Evolutionary conservation across 2,888 invertebrate genomes (phyloP).

Genomic region (Cosmopolites sordidus): DNA sequence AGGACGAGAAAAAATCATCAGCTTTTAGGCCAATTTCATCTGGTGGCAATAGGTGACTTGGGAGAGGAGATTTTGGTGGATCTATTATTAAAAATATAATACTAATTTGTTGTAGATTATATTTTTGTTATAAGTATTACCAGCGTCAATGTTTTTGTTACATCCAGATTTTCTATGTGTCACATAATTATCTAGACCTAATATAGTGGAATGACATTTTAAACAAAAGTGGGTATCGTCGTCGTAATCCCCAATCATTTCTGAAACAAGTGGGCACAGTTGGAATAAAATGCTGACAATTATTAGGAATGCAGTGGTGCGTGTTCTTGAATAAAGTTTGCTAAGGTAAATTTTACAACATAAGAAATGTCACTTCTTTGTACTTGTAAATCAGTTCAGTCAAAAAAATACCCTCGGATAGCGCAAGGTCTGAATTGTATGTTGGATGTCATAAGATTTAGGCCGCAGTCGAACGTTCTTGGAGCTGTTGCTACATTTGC

Average conservation of each 20-base stretch:
- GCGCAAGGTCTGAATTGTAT: no score
- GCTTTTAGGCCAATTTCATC: slow-evolving; percentile 66
- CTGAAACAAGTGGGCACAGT: slow-evolving; percentile 15
- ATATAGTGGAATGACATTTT: slow-evolving; percentile 77
- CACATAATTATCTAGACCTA: slow-evolving; percentile 83
- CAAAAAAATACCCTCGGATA: no score
- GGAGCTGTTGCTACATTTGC: no score
- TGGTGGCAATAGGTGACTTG: slow-evolving; percentile 41
- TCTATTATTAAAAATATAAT: slow-evolving; percentile 16
- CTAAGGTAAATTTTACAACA: no score
- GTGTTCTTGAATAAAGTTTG: no score
- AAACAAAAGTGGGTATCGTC: slow-evolving; percentile 88
- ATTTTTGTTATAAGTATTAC: slow-evolving; percentile 5
- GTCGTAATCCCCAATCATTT: slow-evolving; percentile 63
- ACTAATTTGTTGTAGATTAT: background rate
- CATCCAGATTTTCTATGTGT: slow-evolving; percentile 75
- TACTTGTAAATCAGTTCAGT: no score
- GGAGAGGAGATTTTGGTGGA: slow-evolving; percentile 40
- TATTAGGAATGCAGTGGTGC: no score
- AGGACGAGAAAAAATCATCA: slow-evolving; percentile 80
- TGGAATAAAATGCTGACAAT: no score
- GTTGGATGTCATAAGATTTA: no score
- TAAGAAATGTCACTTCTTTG: no score
- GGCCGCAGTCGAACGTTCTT: no score
- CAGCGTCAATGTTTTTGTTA: slow-evolving; percentile 41